phyloP scores from a whole-genome alignment of 2,797 vertebrate genomes.

The Acipenser ruthenus region DNA sequence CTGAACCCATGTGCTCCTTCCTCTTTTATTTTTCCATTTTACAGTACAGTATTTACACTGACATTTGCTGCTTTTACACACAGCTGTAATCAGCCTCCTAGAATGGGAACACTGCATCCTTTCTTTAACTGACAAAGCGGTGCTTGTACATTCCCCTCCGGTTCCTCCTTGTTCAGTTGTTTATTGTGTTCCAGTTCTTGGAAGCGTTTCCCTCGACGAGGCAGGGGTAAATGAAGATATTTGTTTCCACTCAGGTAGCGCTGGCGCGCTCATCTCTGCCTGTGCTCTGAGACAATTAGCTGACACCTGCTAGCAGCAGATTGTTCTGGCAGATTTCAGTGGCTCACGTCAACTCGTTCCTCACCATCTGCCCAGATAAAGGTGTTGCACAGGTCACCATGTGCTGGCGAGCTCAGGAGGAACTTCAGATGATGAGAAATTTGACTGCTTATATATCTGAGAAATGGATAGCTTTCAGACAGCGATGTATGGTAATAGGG shows the following conservation, averaged over 20 bases:
- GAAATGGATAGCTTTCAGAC: slow-evolving; percentile 8
- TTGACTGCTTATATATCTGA: slow-evolving; percentile 7
- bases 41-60: slow-evolving; percentile 25
- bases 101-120: slow-evolving; percentile 33
- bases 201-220: slow-evolving; percentile 42
- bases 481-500: slow-evolving; percentile 11
- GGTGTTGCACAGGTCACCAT: slow-evolving; percentile 79
- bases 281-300: slow-evolving; percentile 83
- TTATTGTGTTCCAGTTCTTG: slow-evolving; percentile 30
- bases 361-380: slow-evolving; percentile 83
- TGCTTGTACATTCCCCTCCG: slow-evolving; percentile 32
- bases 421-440: slow-evolving; percentile 36
- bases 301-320: slow-evolving; percentile 85
- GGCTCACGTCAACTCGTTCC: slow-evolving; percentile 68
- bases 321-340: slow-evolving; percentile 83
- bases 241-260: slow-evolving; percentile 71
- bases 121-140: slow-evolving; percentile 43
- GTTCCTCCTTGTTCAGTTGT: slow-evolving; percentile 29
- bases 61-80: slow-evolving; percentile 29
- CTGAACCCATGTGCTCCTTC: no score
- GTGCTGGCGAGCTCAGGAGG: slow-evolving; percentile 48
- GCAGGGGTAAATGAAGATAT: slow-evolving; percentile 65
- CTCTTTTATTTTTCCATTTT: no score
- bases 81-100: slow-evolving; percentile 25
- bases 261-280: slow-evolving; percentile 60